Percentiles rank a stretch among this genome's conserved stretches.
These are phyloP conservation scores for Eremophila alpestris DNA, from an alignment of 2,797 vertebrate genomes.

Conservation along the genomic window DNA sequence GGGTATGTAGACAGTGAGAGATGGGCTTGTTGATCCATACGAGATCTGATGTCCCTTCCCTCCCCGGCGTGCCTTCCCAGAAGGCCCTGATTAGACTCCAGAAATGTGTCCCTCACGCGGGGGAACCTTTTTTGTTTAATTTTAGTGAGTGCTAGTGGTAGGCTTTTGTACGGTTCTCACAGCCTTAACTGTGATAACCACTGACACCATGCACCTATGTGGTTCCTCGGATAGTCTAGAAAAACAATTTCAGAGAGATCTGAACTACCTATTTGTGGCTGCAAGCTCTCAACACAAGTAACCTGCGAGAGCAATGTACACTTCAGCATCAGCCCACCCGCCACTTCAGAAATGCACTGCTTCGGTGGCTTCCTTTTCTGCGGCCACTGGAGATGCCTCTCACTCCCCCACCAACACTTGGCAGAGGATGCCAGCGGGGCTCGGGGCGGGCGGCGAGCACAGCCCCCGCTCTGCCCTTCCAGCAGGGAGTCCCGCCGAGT, in stretches of 20 bases:
- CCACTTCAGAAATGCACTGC: background rate
- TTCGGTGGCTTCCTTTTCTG: background rate
- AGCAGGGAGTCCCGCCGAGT: background rate
- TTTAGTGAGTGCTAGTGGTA: background rate
- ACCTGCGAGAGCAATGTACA: accelerated
- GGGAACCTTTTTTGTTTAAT: background rate
- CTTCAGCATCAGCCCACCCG: background rate
- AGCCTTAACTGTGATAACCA: background rate
- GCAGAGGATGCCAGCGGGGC: background rate
- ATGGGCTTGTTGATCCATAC: background rate
- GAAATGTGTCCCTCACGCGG: background rate
- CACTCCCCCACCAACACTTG: accelerated
- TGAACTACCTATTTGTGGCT: background rate
- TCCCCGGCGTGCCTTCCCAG: background rate
- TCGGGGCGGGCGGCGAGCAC: background rate
- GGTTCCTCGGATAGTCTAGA: background rate
- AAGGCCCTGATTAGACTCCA: background rate
- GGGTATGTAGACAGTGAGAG: background rate
- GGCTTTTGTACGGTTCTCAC: background rate
- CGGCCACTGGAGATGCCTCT: too few relatives aligned
- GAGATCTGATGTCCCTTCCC: background rate
- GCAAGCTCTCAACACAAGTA: background rate
- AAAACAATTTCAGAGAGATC: background rate
- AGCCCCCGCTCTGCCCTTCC: background rate
- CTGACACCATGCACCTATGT: background rate